Base-by-base conservation (phyloP, 2,113 vertebrate genomes). In the Cyprinodon tularosa region DNA sequence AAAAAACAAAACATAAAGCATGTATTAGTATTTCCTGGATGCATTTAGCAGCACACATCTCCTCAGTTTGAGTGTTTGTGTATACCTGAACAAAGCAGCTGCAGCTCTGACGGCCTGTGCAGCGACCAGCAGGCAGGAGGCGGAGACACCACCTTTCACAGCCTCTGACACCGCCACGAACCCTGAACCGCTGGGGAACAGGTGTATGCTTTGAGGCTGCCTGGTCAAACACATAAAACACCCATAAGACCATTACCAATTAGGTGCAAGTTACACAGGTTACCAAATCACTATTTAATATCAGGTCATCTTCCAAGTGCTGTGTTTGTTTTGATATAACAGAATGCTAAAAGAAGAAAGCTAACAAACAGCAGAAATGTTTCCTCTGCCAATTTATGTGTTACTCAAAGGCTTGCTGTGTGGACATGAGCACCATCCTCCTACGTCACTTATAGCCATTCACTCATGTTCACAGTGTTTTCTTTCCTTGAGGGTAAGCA, bases 141-240 rank as follows among this genome's bases (percentile, higher is more conserved):
- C 95, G 71, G 93, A 93, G 68, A 98, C 84, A 40, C 95, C 96
- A 76, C 92, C 91, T 57, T 85, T 77, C 63, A 98, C 88, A 65
- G 93, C 94, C 82, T 89, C 87, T 50, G 94, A 88, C 12, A 95
- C 95, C 9, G 93, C 93, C 70, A 86, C 82, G 82, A 96, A 98
- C 5, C 92, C 91, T 42, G 92, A 77, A 47, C 85, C 83, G 68
- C 91, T 96, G 66, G 96, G 93, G 83, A 99, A 98, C 70, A 99
- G 90, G 61, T 92, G 94, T 62, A 98, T 94, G 76, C 94, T 94
- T 45, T 86, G 82, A 0, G 97, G 97, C 79, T 99, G 97, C 83
- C 97, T 98, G 84, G 8, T 65, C 4, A 71, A 12, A 20, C 37
- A 82, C 44, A 71, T 20, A 71, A n/a, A 20, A 60, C 36, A 79